Conservation (phyloP, 1,140 invertebrate genomes). For the Wasmannia auropunctata region DNA sequence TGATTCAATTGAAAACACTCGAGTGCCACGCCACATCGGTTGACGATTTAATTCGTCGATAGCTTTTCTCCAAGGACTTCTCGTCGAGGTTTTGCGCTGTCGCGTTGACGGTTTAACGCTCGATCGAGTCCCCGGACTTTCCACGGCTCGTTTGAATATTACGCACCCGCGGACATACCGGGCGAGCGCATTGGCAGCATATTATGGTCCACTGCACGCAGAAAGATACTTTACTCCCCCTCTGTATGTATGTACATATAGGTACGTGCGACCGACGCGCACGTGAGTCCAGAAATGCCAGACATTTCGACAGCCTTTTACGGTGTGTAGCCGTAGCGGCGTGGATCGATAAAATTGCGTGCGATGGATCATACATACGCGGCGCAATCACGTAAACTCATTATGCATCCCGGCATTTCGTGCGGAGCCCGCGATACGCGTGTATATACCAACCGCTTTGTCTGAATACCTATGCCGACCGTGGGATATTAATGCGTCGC, state of each 20-base stretch:
- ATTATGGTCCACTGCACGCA: constrained; percentile 7
- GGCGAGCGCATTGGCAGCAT: not conserved
- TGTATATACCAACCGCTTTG: not conserved
- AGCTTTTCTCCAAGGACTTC: constrained; percentile 45
- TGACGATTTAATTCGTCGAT: constrained; percentile 9
- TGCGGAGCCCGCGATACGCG: not conserved
- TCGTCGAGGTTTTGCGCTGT: constrained; percentile 5
- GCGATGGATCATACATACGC: not conserved
- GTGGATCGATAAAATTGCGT: constrained; percentile 20
- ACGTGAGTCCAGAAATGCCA: constrained; percentile 16
- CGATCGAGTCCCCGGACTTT: constrained; percentile 46
- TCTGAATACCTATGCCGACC: not conserved
- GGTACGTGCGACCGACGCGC: not conserved
- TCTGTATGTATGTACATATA: not conserved
- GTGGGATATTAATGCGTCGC: constrained; percentile 10
- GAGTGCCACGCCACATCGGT: not conserved
- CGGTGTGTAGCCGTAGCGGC: not conserved
- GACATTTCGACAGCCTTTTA: constrained; percentile 39
- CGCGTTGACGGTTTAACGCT: constrained; percentile 31
- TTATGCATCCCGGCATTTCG: constrained; percentile 20
- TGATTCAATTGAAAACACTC: not conserved
- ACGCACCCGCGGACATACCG: not conserved
- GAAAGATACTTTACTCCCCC: constrained; percentile 16
- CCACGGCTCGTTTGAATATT: constrained; percentile 41
- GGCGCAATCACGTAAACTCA: constrained; percentile 9